phyloP scores from a whole-genome alignment of 2,797 vertebrate species.

The Argya squamiceps region DNA sequence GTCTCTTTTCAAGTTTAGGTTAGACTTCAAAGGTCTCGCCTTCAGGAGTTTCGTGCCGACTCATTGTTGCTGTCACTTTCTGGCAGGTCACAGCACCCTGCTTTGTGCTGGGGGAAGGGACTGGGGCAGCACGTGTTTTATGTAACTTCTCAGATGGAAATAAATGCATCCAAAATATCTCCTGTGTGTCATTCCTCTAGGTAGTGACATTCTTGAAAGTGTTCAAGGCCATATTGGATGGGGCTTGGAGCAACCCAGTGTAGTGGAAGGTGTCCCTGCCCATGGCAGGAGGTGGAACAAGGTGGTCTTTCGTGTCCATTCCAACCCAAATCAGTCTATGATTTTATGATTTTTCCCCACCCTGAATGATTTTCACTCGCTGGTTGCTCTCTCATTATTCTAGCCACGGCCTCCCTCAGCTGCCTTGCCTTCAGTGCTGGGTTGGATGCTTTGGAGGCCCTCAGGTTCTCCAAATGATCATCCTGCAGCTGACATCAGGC shows the following conservation, averaged over 20 bases:
- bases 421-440: background rate
- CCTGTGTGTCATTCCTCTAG: background rate
- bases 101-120: background rate
- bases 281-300: background rate
- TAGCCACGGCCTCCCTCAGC: background rate
- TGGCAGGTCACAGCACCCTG: background rate
- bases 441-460: background rate
- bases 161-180: fast-evolving
- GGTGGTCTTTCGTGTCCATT: background rate
- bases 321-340: background rate
- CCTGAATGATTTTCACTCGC: fast-evolving
- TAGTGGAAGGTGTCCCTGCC: background rate
- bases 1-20: background rate
- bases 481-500: background rate
- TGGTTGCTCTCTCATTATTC: background rate
- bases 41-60: background rate
- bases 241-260: background rate
- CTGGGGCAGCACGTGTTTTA: background rate
- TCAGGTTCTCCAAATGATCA: background rate
- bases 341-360: background rate
- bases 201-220: background rate
- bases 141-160: background rate
- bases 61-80: background rate
- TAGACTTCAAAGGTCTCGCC: conserved; percentile 23
- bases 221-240: background rate